Evolutionary conservation across 2,888 invertebrate species (phyloP), one percentile per base, ranked within the genome.

Genomic region (Leptinotarsa rubiginosa): DNA sequence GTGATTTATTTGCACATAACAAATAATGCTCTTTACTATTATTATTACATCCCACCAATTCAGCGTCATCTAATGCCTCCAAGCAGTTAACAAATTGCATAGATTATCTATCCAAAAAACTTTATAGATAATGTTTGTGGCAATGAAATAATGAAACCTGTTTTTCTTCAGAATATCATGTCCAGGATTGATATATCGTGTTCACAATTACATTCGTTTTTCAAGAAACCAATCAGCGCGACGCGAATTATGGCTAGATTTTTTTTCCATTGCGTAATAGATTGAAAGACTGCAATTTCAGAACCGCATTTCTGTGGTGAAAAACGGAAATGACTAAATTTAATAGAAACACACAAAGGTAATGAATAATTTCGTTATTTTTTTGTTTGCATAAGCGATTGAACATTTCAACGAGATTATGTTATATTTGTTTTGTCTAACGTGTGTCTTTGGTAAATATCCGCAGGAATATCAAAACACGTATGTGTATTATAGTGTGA

Each of bases 81-180:
- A 25, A n/a, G 16, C 5, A 31, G 25, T 25, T 31, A 62, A 18
- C n/a, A 31, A 41, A 31, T 62, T 62, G 62, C 62, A 62, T 62
- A n/a, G 41, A 41, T n/a, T 31, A 31, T 41, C 25, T 5, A 31
- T 7, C n/a, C 1, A 62, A 2, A 62, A 62, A 62, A 62, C 41
- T 7, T 18, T 7, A 16, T 25, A 16, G n/a, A 16, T 15, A 31
- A 56, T 16, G 31, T 62, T 31, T 41, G 31, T 15, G 18, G 62
- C n/a, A 62, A 62, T 31, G 31, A n/a, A 10, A 41, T 62, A 62
- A 62, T 62, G 41, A 62, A 62, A 25, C 56, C 22, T 56, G 56
- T 20, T 62, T 16, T 62, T 25, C n/a, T 62, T 10, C n/a, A 31
- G 18, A 62, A 59, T 59, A 20, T 15, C 15, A 59, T 25, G 15